Base-by-base conservation (phyloP, 2,888 invertebrate genomes). In the Congeria kusceri region DNA sequence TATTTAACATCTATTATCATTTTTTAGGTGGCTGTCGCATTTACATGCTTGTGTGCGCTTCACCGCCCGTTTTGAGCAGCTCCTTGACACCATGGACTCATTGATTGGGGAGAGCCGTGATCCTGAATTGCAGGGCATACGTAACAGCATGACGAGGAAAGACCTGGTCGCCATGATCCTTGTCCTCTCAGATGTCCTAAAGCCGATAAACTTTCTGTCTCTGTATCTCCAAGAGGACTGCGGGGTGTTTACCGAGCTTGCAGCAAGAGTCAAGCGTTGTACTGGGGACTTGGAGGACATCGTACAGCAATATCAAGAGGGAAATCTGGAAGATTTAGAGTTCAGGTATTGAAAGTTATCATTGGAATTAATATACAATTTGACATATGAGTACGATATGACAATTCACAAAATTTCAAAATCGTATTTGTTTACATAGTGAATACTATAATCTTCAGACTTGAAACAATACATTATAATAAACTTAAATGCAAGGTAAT, bases 21-120 rank as follows among this genome's bases (percentile, higher is more conserved):
- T 49, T 65, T 27, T 47, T n/a, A 61, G 61, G 32, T 61, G 61
- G 61, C 39, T 61, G 61, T 61, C 28, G 3, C 61, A 61, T 32
- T 32, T 32, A 15, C 23, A 61, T 18, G 53, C 65, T 49, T 27
- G 65, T 15, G 13, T 47, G 27, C 5, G 49, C 9, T 65, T 49
- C 47, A 49, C 28, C 7, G n/a, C 27, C 32, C 23, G 61, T 15
- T 61, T 29, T 29, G 61, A 61, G 23, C n/a, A 25, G 18, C 23
- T 61, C n/a, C 32, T 61, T 3, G 61, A 61, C 23, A 61, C 32
- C 15, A 18, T 61, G 18, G 61, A 61, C 61, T 15, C 32, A 5
- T 5, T 61, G 15, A 39, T 32, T 29, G 20, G 29, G 4, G 28
- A 28, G 3, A 61, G n/a, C 28, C 61, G 29, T 61, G 61, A 61